Base-by-base conservation (phyloP, 2,797 vertebrate species). In the Rhadinocentrus ornatus region DNA sequence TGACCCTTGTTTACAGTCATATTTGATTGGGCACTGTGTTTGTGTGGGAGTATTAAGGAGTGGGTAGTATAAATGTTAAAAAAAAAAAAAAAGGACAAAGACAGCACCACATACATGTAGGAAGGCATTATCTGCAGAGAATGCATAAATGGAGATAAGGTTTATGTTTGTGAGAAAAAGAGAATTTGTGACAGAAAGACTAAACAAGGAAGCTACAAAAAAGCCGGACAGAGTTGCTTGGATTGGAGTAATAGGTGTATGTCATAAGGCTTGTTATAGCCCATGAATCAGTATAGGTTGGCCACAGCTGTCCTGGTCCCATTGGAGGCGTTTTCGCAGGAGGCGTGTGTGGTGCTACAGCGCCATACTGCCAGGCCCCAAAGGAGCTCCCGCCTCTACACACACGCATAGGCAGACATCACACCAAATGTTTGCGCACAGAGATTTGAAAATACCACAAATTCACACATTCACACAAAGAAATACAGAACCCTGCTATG, bases 271-370 rank as follows among this genome's bases (percentile, higher is more conserved):
- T 92, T 93, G 90, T 94, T 93, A 92, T 91, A 86, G 86, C 89
- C 87, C 82, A 83, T 85, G 86, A 91, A 91, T 88, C 91, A 57
- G 86, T 88, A 84, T 86, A 92, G 91, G 88, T 93, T 90, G 93
- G 93, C 91, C 93, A 92, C 93, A 95, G 93, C 94, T 94, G 94
- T 93, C 91, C 89, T 10, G 62, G 83, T 91, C 91, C 91, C 89
- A 81, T 88, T 81, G 91, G 91, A 94, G 90, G 89, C 81, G 82
- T 87, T 89, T 90, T 91, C 90, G 80, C 88, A 86, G 78, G 87
- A 91, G 89, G 88, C 91, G 87, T 85, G 86, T 75, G 88, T 85
- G 87, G 82, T 73, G 73, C 86, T 88, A 86, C 83, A 77, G 82
- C 80, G 86, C 89, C 92, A 91, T 92, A 86, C 93, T 94, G 94